Percentiles rank a stretch among this genome's conserved stretches.
These are phyloP conservation scores for Lutraria lutraria DNA, from an alignment of 2,888 invertebrate species.

Conservation along the genomic window DNA sequence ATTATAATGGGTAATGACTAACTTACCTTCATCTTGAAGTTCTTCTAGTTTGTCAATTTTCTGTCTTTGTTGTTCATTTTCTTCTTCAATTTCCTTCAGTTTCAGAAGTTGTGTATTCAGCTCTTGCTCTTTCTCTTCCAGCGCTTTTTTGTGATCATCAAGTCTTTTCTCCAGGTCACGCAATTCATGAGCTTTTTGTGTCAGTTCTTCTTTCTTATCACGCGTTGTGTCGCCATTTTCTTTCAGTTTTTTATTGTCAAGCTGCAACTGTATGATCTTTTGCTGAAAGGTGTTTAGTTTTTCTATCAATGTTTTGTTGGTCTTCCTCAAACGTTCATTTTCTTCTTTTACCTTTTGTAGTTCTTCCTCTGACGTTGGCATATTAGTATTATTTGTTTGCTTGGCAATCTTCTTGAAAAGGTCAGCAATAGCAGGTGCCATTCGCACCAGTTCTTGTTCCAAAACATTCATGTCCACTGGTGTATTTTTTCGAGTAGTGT, in stretches of 20 bases:
- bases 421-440: constrained; percentile 76
- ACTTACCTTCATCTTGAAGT: constrained; percentile 73
- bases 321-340: constrained; percentile 75
- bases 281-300: constrained; percentile 76
- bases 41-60: constrained; percentile 71
- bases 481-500: constrained; percentile 26
- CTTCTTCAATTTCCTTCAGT: constrained; percentile 72
- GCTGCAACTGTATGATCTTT: constrained; percentile 74
- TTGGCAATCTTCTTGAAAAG: constrained; percentile 74
- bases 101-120: constrained; percentile 73
- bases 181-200: constrained; percentile 68
- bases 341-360: constrained; percentile 73
- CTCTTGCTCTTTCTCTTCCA: constrained; percentile 74
- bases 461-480: constrained; percentile 72
- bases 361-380: constrained; percentile 73
- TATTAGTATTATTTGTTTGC: constrained; percentile 65
- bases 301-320: constrained; percentile 74
- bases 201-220: constrained; percentile 68
- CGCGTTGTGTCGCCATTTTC: constrained; percentile 69
- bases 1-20: not conserved
- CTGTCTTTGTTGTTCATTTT: constrained; percentile 70
- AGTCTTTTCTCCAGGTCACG: constrained; percentile 70
- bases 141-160: constrained; percentile 72
- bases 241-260: constrained; percentile 74
- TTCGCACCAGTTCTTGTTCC: constrained; percentile 74